These are phyloP conservation scores for Brachionus rotundiformis DNA, from an alignment of 1,140 invertebrate genomes.

Conservation along the genomic window DNA sequence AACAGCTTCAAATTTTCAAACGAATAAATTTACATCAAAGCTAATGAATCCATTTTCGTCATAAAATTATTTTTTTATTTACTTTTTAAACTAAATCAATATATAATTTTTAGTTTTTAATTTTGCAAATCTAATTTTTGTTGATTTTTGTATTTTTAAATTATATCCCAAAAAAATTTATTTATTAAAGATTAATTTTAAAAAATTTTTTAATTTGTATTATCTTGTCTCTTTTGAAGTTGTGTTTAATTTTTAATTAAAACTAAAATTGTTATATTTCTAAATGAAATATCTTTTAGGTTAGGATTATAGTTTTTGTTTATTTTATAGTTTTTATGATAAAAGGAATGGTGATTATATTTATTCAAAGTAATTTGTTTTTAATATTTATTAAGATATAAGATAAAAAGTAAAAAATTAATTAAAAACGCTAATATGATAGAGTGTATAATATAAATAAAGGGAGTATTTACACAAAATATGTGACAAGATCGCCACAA, in stretches of 20 bases:
- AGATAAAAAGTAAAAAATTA: neutral
- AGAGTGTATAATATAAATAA: too few species aligned
- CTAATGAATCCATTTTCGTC: constrained; percentile 51
- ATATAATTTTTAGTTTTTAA: neutral
- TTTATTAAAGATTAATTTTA: neutral
- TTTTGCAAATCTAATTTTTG: constrained; percentile 6
- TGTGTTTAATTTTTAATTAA: too few species aligned
- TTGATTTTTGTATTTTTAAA: neutral
- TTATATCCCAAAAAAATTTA: neutral
- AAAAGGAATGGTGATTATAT: too few species aligned
- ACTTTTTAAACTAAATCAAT: too few species aligned
- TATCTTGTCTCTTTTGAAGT: too few species aligned
- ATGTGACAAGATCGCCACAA: constrained; percentile 16
- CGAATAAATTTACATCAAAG: constrained; percentile 50
- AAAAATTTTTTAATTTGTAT: neutral
- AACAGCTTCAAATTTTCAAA: constrained; percentile 50
- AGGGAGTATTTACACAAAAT: constrained; percentile 6
- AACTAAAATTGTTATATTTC: too few species aligned
- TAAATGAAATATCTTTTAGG: neutral
- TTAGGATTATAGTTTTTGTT: too few species aligned
- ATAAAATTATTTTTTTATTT: neutral
- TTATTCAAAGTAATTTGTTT: too few species aligned
- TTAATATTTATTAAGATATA: neutral
- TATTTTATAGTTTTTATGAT: too few species aligned
- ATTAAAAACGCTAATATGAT: too few species aligned